These are phyloP conservation scores for Stictocephala bisonia DNA, from an alignment of 2,888 invertebrate species.

Conservation along the genomic window DNA sequence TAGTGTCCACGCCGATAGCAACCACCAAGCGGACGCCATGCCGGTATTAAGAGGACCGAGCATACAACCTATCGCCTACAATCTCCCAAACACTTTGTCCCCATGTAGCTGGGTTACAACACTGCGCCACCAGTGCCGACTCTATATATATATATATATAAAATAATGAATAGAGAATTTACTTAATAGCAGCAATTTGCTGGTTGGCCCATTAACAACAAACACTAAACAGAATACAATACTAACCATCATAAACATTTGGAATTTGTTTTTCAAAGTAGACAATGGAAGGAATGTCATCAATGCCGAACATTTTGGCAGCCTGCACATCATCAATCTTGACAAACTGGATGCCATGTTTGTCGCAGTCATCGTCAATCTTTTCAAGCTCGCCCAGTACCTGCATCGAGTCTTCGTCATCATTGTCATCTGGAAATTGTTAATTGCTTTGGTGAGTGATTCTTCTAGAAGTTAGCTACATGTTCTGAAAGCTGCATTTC, in stretches of 20 bases:
- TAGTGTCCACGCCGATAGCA: too few relatives aligned
- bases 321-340: slow-evolving; percentile 89
- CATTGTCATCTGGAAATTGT: slow-evolving; percentile 81
- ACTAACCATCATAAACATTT: slow-evolving; percentile 86
- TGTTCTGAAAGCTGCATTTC: too few relatives aligned
- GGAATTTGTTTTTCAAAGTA: slow-evolving; percentile 95
- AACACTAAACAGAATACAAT: slow-evolving; percentile 59
- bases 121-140: too few relatives aligned
- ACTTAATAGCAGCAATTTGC: too few relatives aligned
- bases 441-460: too few relatives aligned
- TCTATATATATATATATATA: not conserved
- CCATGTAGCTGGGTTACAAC: too few relatives aligned
- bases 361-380: slow-evolving; percentile 94
- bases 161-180: not conserved
- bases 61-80: too few relatives aligned
- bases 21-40: too few relatives aligned
- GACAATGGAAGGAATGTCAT: slow-evolving; percentile 84
- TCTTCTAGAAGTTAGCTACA: too few relatives aligned
- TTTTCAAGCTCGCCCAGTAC: slow-evolving; percentile 89
- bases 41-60: too few relatives aligned
- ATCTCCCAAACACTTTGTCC: too few relatives aligned
- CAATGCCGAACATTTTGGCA: slow-evolving; percentile 89
- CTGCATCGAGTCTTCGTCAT: slow-evolving; percentile 88
- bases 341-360: slow-evolving; percentile 92
- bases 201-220: too few relatives aligned